Conservation (phyloP, 2,113 vertebrate species). For the Chionis minor region DNA sequence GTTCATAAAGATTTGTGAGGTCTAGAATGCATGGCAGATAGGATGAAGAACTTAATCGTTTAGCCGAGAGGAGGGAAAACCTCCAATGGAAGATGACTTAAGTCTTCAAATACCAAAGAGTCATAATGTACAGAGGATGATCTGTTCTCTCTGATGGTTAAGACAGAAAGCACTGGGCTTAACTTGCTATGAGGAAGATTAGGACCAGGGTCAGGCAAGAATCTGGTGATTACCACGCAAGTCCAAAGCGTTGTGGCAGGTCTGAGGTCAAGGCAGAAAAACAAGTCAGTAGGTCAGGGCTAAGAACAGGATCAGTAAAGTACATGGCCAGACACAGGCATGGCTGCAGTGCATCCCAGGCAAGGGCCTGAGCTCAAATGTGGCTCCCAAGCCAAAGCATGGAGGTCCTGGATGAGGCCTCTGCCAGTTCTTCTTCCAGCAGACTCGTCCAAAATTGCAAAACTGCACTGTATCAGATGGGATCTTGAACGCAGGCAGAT, state of each 20-base stretch:
- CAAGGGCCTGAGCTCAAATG: neutral
- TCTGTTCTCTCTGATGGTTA: neutral
- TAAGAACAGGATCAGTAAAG: neutral
- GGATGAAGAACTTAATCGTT: neutral
- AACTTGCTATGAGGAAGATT: neutral
- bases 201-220: neutral
- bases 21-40: neutral
- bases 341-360: too few relatives aligned
- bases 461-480: neutral
- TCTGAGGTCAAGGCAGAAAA: neutral
- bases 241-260: neutral
- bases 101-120: neutral
- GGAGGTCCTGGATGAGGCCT: neutral
- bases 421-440: neutral
- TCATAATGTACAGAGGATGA: neutral
- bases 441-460: neutral
- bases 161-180: neutral
- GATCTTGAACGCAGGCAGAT: neutral
- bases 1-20: neutral
- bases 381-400: rapidly evolving
- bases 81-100: neutral
- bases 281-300: neutral
- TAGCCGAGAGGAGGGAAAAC: neutral
- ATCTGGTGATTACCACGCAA: neutral
- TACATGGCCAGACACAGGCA: neutral